Evolutionary conservation across 2,113 vertebrate genomes (phyloP), one percentile per base, ranked within the genome.

Genomic region (Alexandromys fortis): DNA sequence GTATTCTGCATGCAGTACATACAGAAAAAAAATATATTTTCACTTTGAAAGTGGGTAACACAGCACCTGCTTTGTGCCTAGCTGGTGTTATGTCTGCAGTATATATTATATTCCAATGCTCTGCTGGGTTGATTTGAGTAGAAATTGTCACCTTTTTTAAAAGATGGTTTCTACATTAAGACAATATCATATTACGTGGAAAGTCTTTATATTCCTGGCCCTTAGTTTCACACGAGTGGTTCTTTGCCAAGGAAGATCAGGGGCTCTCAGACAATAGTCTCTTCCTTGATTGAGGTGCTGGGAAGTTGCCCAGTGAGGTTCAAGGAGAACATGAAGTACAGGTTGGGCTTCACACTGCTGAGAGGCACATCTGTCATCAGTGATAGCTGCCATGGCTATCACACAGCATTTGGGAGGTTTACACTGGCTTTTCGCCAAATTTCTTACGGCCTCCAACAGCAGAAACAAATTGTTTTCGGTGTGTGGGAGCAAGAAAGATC

Each of bases 61-160:
- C 1, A 38, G 26, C 22, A n/a, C 52, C 81, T 81, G 24, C 24
- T 92, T 90, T 47, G 28, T 38, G 45, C 47, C 88, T 79, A 65
- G 79, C 79, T 96, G 90, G 75, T 96, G 63, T 81, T 96, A 47
- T 67, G 19, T 92, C 55, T 85, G 22, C 33, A 90, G 16, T 47
- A 55, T 22, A 16, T 86, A 78, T 92, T 90, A 92, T 68, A 82
- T 65, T 76, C 42, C 14, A 76, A 92, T 78, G 16, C 38, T 47
- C 47, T 96, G 1, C 45, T 70, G 45, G 35, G 12, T 92, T 92
- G 42, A 47, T 85, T 86, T 86, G 76, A 82, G 49, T 77, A 45
- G 33, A 49, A 88, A 38, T 94, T 93, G 49, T 87, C 11, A 42
- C 70, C 7, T 94, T 93, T 96, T 49, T 86, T 83, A 68, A 78